A percentile compares a stretch with the other conserved stretches of the same genome.
Evolutionary conservation across 2,888 invertebrate species (phyloP).

Genomic region (Eupeodes luniger): DNA sequence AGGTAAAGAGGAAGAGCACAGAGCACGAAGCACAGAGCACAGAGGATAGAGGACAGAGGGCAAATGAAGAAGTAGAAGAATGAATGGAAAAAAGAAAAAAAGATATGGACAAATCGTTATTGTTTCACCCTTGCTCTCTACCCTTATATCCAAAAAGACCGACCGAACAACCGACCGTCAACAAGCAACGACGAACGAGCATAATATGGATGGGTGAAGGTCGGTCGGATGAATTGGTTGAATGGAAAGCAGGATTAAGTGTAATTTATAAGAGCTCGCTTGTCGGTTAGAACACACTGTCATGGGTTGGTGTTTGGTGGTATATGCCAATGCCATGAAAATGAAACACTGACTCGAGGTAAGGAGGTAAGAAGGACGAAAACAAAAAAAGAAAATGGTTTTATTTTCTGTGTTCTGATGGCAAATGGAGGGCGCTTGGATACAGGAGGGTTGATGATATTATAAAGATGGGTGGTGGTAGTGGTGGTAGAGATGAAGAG

Average conservation of each 20-base stretch:
- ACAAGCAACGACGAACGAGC: background rate
- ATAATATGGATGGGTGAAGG: conserved; percentile 36
- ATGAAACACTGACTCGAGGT: background rate
- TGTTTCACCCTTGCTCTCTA: conserved; percentile 41
- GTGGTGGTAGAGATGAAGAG: conserved; percentile 20
- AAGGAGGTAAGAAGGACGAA: background rate
- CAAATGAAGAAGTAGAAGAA: background rate
- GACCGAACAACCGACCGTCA: too few species aligned
- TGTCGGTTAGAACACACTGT: conserved; percentile 10
- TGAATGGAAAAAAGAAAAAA: background rate
- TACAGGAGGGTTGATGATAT: background rate
- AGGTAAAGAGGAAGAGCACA: too few species aligned
- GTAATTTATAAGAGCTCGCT: conserved; percentile 70
- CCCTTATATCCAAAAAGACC: background rate
- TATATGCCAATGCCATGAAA: background rate
- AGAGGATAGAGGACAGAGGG: too few species aligned
- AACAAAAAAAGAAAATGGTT: conserved; percentile 60
- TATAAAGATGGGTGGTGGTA: background rate
- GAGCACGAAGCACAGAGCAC: too few species aligned
- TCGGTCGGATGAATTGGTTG: conserved; percentile 61
- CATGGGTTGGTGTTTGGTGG: background rate
- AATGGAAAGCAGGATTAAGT: conserved; percentile 73
- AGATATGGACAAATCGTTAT: conserved; percentile 53
- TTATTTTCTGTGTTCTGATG: conserved; percentile 54
- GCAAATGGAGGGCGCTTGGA: background rate